These are phyloP conservation scores for Ormyrus thymus DNA, from an alignment of 2,888 invertebrate species.

Conservation along the genomic window DNA sequence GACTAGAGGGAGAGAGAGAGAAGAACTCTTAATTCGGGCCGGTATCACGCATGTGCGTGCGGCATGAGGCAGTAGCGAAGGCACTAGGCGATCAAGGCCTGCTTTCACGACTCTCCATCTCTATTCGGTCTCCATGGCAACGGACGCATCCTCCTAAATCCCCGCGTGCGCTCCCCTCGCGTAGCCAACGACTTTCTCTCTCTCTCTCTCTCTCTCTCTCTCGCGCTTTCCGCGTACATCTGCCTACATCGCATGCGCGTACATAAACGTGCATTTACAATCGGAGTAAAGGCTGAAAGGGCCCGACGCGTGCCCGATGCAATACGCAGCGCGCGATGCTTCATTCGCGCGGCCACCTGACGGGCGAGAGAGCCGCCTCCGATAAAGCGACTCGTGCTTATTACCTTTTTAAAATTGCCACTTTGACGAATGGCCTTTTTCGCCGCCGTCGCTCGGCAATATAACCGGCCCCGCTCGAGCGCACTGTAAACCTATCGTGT, in stretches of 20 bases:
- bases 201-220: slow-evolving; percentile 11
- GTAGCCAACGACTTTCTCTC: slow-evolving; percentile 31
- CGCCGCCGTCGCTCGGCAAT: neutral
- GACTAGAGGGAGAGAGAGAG: neutral
- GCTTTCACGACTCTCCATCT: slow-evolving; percentile 57
- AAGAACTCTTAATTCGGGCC: slow-evolving; percentile 64
- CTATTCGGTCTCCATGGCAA: slow-evolving; percentile 58
- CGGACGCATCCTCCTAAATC: slow-evolving; percentile 58
- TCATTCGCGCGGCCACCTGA: neutral
- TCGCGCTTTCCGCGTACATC: neutral
- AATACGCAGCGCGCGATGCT: slow-evolving; percentile 4
- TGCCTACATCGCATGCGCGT: neutral
- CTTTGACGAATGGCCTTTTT: slow-evolving; percentile 29
- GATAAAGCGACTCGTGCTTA: neutral
- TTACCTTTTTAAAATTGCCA: slow-evolving; percentile 38
- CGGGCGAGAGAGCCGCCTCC: neutral
- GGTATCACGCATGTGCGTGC: neutral
- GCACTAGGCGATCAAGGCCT: slow-evolving; percentile 53
- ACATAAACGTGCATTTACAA: slow-evolving; percentile 28
- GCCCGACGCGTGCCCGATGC: neutral
- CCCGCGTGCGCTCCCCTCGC: slow-evolving; percentile 35
- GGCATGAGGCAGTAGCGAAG: neutral
- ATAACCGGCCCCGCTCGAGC: neutral
- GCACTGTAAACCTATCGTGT: neutral
- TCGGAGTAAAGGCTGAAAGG: slow-evolving; percentile 16